A percentile compares a stretch with the other conserved stretches of the same genome.
These are phyloP conservation scores for Oncorhynchus tshawytscha DNA, from an alignment of 2,113 vertebrate genomes.

Conservation along the genomic window DNA sequence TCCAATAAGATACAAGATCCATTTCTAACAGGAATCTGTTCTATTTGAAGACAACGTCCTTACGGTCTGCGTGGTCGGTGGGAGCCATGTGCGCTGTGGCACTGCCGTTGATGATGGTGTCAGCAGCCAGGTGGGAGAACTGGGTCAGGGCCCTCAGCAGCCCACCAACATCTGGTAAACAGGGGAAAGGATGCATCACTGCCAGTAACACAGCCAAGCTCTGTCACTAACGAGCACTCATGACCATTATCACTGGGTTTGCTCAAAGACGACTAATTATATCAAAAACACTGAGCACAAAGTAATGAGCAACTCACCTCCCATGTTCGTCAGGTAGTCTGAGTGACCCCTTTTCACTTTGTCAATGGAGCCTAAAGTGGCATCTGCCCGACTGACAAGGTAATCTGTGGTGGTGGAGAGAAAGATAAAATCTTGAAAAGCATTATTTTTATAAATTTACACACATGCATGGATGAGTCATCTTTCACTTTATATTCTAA, in stretches of 20 bases:
- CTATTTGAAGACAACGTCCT: conserved; percentile 49
- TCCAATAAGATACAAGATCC: neutral
- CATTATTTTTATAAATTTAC: neutral
- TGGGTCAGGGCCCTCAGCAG: conserved; percentile 86
- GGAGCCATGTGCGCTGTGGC: conserved; percentile 92
- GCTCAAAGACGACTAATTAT: neutral
- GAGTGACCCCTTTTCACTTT: conserved; percentile 80
- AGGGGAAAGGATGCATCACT: neutral
- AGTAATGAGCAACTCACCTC: conserved; percentile 69
- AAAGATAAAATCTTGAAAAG: neutral
- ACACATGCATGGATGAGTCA: neutral
- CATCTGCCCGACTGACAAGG: conserved; percentile 85
- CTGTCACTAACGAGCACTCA: neutral
- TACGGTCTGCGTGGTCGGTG: conserved; percentile 89
- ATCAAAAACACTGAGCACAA: neutral
- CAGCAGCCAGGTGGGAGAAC: conserved; percentile 85
- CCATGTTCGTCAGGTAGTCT: conserved; percentile 81
- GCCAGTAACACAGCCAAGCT: neutral
- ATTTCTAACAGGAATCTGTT: neutral
- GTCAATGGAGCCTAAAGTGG: conserved; percentile 78
- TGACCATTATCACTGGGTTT: neutral
- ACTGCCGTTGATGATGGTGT: conserved; percentile 86
- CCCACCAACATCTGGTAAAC: conserved; percentile 77
- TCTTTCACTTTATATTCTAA: neutral
- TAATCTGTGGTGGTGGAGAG: conserved; percentile 79